Conservation (phyloP, 2,113 vertebrate species). For the Thunnus maccoyii region DNA sequence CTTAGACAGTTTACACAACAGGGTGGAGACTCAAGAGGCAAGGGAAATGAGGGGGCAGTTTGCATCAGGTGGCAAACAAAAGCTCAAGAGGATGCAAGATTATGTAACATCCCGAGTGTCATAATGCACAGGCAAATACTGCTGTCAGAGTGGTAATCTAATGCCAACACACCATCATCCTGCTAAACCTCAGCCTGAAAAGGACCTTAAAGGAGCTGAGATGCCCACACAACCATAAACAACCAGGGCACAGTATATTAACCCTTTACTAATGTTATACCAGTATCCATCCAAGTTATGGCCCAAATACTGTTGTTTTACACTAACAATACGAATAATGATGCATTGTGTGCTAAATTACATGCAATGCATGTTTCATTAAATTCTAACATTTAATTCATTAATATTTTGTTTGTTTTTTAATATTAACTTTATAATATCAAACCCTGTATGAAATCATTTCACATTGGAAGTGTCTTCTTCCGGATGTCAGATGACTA, state of each 20-base stretch:
- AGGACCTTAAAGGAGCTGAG: conserved; percentile 19
- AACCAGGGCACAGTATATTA: background rate
- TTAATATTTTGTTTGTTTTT: too few species aligned
- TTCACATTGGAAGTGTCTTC: too few species aligned
- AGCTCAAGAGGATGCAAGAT: conserved; percentile 51
- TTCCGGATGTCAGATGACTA: too few species aligned
- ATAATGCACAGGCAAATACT: conserved; percentile 69
- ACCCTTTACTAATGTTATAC: background rate
- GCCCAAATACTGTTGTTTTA: background rate
- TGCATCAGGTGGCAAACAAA: conserved; percentile 68
- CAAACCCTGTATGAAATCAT: too few species aligned
- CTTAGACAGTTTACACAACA: conserved; percentile 50
- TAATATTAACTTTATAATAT: too few species aligned
- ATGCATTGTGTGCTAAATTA: too few species aligned
- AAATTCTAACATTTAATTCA: too few species aligned
- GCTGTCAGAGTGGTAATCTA: conserved; percentile 44
- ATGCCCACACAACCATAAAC: background rate
- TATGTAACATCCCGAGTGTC: conserved; percentile 58
- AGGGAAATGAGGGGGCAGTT: conserved; percentile 75
- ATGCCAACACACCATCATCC: conserved; percentile 24
- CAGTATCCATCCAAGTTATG: background rate
- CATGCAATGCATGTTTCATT: background rate
- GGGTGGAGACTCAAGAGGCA: conserved; percentile 41
- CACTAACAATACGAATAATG: too few species aligned
- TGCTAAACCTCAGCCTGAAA: conserved; percentile 19